Base-by-base conservation (phyloP, 2,797 vertebrate species). In the Taenioides sp. region DNA sequence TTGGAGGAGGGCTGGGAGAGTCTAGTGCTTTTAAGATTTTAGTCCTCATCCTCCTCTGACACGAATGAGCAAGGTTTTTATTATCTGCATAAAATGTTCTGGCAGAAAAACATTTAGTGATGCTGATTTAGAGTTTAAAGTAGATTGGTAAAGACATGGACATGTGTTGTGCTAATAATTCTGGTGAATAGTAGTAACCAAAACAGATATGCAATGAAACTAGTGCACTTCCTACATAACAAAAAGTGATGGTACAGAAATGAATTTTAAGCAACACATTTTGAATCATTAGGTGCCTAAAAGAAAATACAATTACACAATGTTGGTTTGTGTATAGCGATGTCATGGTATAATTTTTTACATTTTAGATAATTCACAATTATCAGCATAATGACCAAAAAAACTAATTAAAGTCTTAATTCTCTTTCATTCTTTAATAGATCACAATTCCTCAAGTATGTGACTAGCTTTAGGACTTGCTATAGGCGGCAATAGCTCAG, bases 11-110 rank as follows among this genome's bases (percentile, higher is more conserved):
- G 70, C 80, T 70, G 62, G 67, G 71, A 73, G 76, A 83, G 75
- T 71, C 81, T 75, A 27, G 60, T 65, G 50, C 74, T 80, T 84
- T 79, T 71, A 77, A 85, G 80, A 85, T 85, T 70, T 69, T 9
- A 61, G 73, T 70, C 71, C 71, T 82, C 49, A 9, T 70, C 70
- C 74, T 74, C 70, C 84, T 70, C 63, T 69, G 74, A 78, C 73
- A 67, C 79, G 55, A 80, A 71, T 59, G 57, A 65, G 69, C 64
- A 64, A 62, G 63, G 57, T 83, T 70, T 37, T 64, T 28, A 78
- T 70, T 67, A 23, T 37, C 54, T 63, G 73, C 65, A 76, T 72
- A 74, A 23, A 34, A 70, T 10, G 3, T 58, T 61, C 77, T 73
- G 69, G 73, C 71, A 58, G 73, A 66, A 69, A 71, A 71, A 47